Conservation (phyloP, 2,113 vertebrate genomes). For the Erythrocebus patas region DNA sequence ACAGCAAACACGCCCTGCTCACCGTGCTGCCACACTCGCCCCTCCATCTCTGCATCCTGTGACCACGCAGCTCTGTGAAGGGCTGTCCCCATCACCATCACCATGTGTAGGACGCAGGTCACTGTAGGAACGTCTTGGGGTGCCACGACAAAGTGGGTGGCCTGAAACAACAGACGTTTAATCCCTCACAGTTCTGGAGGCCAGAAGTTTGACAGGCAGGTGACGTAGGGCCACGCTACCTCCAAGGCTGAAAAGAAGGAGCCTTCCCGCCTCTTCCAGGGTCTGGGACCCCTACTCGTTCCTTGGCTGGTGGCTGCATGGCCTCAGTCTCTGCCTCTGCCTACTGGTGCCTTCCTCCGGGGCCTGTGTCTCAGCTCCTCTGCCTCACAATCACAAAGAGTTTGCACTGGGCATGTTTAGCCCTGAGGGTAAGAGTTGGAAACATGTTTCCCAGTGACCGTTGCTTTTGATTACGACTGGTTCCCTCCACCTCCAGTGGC, state of each 20-base stretch:
- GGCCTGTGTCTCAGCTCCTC: background rate
- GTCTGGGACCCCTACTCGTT: accelerated
- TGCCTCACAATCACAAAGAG: background rate
- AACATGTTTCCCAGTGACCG: background rate
- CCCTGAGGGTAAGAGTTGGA: background rate
- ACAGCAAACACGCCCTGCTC: background rate
- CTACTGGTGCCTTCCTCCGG: accelerated
- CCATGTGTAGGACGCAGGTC: background rate
- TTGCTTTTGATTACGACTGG: background rate
- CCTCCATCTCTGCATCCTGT: accelerated
- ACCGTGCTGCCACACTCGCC: accelerated
- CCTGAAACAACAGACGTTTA: background rate
- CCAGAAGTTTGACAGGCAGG: background rate
- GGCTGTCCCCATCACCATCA: background rate
- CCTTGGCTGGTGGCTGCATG: too few species aligned
- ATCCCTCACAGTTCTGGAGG: background rate
- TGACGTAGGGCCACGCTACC: background rate
- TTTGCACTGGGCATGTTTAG: accelerated
- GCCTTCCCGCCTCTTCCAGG: background rate
- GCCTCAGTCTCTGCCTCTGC: background rate
- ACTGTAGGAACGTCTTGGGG: background rate
- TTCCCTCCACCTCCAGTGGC: too few species aligned
- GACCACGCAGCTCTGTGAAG: background rate
- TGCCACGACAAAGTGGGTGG: background rate
- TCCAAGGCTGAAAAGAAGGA: background rate